Evolutionary conservation across 2,797 vertebrate species (phyloP), one percentile per base, ranked within the genome.

Genomic region (Lophotriccus pileatus): DNA sequence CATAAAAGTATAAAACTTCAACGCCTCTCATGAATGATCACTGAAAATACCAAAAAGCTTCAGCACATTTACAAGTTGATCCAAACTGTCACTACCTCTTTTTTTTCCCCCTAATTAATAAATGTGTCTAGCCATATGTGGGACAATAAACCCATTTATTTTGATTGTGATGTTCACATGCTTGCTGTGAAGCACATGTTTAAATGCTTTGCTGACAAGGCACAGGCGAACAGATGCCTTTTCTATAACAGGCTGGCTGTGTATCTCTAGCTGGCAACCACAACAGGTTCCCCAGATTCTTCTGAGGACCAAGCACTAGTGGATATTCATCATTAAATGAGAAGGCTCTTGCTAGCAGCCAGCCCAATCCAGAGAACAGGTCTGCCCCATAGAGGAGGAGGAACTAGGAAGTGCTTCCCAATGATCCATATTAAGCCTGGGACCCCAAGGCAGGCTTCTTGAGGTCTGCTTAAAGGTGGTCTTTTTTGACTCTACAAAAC

Each of bases 111-210:
- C 59, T 14, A 69, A 88, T 95, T 95, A 95, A 89, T 97, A 91
- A 89, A 75, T 66, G 62, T 86, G 62, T 92, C 87, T 91, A 78
- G 91, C 76, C 76, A 14, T 93, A 95, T 92, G 94, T 91, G 73
- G 87, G 85, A 86, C 92, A 94, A 78, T 95, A 94, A 90, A 55
- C 23, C 69, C 92, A 43, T 95, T 96, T 92, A 90, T 95, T 95
- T 94, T 93, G 87, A 67, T 93, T 76, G 79, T 72, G 79, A 50
- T 81, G 66, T 85, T 95, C 82, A 75, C 84, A 78, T 86, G 85
- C 84, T 93, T 92, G 89, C 82, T 93, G 91, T 76, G 91, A 94
- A 93, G 82, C 94, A 83, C 76, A 63, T 93, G 50, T 84, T 91
- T 60, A 59, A 86, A 73, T 55, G 74, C 67, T 94, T 91, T 90